Evolutionary conservation across 2,113 vertebrate genomes (phyloP).

Genomic region (Bathybates hornii): DNA sequence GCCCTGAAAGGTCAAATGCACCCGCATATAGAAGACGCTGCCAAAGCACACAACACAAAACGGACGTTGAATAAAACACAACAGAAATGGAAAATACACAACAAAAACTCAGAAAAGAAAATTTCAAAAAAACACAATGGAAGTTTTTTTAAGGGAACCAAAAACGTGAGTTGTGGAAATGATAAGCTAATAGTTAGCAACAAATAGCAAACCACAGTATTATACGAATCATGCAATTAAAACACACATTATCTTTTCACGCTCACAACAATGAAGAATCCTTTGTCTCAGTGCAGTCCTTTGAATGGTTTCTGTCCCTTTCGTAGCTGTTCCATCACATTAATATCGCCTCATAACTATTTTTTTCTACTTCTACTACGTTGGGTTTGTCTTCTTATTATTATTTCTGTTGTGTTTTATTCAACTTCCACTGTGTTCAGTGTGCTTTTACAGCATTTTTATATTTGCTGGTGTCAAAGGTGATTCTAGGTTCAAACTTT

Average conservation of each 20-base stretch:
- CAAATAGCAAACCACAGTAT: neutral
- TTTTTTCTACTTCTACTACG: neutral
- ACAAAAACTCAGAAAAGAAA: neutral
- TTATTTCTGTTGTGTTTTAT: neutral
- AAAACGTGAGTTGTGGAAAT: neutral
- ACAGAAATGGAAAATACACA: neutral
- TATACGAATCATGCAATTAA: neutral
- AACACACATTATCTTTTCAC: neutral
- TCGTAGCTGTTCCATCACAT: neutral
- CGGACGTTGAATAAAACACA: neutral
- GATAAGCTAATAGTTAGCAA: neutral
- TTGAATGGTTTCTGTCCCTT: neutral
- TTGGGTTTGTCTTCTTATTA: fast-evolving
- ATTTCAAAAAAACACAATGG: neutral
- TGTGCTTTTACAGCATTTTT: neutral
- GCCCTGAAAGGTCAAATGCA: neutral
- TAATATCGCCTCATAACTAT: neutral
- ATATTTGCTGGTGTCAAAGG: neutral
- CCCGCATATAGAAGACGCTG: neutral
- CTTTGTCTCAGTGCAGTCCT: neutral
- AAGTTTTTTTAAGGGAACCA: neutral
- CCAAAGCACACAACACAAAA: neutral
- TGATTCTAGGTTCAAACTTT: neutral
- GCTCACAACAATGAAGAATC: neutral
- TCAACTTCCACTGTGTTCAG: neutral